These are phyloP conservation scores for Sebastes diploproa DNA, from an alignment of 2,797 vertebrate species.

Conservation along the genomic window DNA sequence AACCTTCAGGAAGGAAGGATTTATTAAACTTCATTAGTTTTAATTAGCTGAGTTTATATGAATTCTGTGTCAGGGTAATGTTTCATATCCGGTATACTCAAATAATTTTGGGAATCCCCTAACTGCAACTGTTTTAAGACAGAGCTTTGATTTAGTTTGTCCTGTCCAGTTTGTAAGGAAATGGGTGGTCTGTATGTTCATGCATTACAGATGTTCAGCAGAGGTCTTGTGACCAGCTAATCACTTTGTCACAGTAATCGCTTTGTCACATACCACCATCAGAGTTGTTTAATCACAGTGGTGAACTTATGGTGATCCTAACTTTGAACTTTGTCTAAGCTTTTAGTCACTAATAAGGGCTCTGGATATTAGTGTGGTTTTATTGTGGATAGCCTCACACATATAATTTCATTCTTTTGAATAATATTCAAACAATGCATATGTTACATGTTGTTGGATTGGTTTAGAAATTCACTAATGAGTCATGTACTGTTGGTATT, in stretches of 20 bases:
- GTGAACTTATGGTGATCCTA: not conserved
- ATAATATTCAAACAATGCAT: not conserved
- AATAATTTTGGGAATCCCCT: not conserved
- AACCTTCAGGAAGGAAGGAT: not conserved
- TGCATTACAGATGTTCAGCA: not conserved
- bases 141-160: not conserved
- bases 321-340: not conserved
- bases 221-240: conserved; percentile 28
- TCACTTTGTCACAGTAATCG: not conserved
- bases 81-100: not conserved
- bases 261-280: not conserved
- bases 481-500: not conserved
- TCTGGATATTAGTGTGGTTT: not conserved
- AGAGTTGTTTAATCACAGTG: not conserved
- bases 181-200: not conserved
- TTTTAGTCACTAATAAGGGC: not conserved
- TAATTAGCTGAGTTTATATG: not conserved
- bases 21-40: not conserved
- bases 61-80: not conserved
- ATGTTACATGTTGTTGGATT: not conserved
- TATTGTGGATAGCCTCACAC: not conserved
- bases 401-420: not conserved
- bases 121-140: not conserved
- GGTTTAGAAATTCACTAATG: not conserved
- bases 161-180: not conserved